These are phyloP conservation scores for Minunthozetes semirufus DNA, from an alignment of 2,888 invertebrate species.

Conservation along the genomic window DNA sequence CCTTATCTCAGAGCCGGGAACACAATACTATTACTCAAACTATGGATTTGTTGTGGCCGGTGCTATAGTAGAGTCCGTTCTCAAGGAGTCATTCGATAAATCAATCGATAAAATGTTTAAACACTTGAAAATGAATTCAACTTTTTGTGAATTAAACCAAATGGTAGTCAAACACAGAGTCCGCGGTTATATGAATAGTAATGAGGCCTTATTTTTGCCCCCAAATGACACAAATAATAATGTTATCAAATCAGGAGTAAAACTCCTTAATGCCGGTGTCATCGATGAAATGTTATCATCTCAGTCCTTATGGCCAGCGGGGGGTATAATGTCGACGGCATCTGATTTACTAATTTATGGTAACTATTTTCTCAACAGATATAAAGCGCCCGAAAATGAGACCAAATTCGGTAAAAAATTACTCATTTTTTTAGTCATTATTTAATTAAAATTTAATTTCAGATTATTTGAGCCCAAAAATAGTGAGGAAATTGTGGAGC, in stretches of 20 bases:
- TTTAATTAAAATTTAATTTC: no score
- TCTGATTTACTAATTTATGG: no score
- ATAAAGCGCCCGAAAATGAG: no score
- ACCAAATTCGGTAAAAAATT: no score
- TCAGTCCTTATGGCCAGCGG: background rate
- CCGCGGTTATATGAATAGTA: background rate
- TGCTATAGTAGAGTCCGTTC: background rate
- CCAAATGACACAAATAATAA: background rate
- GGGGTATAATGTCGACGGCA: background rate
- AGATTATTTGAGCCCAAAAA: no score
- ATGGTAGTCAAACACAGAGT: background rate
- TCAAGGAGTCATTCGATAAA: background rate
- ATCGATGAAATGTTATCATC: background rate
- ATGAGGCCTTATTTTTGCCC: background rate
- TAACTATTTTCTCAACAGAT: no score
- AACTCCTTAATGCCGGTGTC: background rate
- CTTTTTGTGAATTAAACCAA: background rate
- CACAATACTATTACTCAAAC: background rate
- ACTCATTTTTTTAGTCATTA: no score
- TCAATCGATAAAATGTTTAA: background rate
- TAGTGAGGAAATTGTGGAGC: no score
- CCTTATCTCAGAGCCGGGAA: background rate
- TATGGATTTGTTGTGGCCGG: background rate
- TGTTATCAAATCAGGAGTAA: background rate
- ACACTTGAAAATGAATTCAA: background rate